These are phyloP conservation scores for Caranx ignobilis DNA, from an alignment of 2,113 vertebrate species.

Conservation along the genomic window DNA sequence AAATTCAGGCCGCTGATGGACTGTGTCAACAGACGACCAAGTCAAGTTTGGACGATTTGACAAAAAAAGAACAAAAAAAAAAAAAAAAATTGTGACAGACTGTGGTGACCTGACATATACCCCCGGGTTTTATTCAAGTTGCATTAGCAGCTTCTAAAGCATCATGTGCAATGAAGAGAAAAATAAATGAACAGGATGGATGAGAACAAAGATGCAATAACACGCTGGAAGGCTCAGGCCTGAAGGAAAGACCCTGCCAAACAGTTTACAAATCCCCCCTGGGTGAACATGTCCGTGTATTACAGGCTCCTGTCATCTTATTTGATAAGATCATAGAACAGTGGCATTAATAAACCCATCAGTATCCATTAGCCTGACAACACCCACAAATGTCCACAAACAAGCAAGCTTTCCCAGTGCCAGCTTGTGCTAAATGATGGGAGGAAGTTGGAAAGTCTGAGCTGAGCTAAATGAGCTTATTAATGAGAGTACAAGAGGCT, in stretches of 20 bases:
- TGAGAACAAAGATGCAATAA: constrained; percentile 35
- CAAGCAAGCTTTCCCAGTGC: constrained; percentile 39
- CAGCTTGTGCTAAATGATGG: constrained; percentile 65
- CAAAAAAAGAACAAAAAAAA: background rate
- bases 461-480: constrained; percentile 62
- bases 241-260: constrained; percentile 34
- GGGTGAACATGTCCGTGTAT: constrained; percentile 34
- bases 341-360: constrained; percentile 61
- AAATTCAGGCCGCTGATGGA: background rate
- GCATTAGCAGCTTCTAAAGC: constrained; percentile 20
- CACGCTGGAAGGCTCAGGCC: constrained; percentile 9
- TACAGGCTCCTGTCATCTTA: constrained; percentile 49
- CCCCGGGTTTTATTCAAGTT: constrained; percentile 12
- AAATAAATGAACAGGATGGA: background rate
- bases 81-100: background rate
- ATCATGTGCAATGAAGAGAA: constrained; percentile 14
- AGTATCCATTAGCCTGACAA: constrained; percentile 72
- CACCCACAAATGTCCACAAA: constrained; percentile 70
- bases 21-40: background rate
- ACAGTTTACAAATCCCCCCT: constrained; percentile 50
- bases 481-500: constrained; percentile 51
- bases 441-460: constrained; percentile 45
- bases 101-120: background rate
- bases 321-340: constrained; percentile 23
- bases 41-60: background rate